A percentile compares a stretch with the other conserved stretches of the same genome.
Evolutionary conservation across 2,888 invertebrate species (phyloP).

Genomic region (Caenorhabditis imperialis): DNA sequence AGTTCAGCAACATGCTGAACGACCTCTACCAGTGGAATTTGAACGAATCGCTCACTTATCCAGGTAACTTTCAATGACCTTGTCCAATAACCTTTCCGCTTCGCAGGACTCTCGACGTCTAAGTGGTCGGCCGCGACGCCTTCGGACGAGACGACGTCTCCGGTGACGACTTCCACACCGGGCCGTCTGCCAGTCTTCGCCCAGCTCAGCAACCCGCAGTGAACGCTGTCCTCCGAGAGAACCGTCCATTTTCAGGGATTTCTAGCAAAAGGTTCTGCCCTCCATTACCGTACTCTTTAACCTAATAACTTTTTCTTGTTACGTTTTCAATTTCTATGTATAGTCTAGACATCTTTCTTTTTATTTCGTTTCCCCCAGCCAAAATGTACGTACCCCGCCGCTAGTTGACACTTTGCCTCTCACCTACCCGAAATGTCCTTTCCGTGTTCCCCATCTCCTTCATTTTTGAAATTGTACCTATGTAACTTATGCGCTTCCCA

Average conservation of each 20-base stretch:
- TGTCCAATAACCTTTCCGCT: not conserved
- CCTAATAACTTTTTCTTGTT: conserved; percentile 43
- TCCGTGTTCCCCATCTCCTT: too few species aligned
- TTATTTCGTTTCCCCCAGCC: not conserved
- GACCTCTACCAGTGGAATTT: conserved; percentile 51
- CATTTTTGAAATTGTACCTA: conserved; percentile 29
- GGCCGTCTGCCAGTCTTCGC: conserved; percentile 68
- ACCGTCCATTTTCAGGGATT: conserved; percentile 52
- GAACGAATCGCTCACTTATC: conserved; percentile 36
- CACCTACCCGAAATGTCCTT: conserved; percentile 41
- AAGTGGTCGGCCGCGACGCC: conserved; percentile 24
- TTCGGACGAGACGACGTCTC: conserved; percentile 13
- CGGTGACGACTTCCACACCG: conserved; percentile 15
- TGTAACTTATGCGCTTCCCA: conserved; percentile 46
- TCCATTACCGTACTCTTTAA: conserved; percentile 1
- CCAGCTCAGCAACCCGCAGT: conserved; percentile 64
- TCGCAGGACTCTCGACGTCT: conserved; percentile 16
- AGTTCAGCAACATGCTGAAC: conserved; percentile 58
- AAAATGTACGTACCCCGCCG: conserved; percentile 38
- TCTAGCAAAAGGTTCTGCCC: conserved; percentile 36
- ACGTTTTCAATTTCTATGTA: conserved; percentile 39
- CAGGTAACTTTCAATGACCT: conserved; percentile 3
- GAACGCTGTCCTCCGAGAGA: conserved; percentile 11
- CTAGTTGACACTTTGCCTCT: conserved; percentile 34
- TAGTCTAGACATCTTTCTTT: conserved; percentile 22